These are phyloP conservation scores for Nezara viridula DNA, from an alignment of 2,888 invertebrate species.

Conservation along the genomic window DNA sequence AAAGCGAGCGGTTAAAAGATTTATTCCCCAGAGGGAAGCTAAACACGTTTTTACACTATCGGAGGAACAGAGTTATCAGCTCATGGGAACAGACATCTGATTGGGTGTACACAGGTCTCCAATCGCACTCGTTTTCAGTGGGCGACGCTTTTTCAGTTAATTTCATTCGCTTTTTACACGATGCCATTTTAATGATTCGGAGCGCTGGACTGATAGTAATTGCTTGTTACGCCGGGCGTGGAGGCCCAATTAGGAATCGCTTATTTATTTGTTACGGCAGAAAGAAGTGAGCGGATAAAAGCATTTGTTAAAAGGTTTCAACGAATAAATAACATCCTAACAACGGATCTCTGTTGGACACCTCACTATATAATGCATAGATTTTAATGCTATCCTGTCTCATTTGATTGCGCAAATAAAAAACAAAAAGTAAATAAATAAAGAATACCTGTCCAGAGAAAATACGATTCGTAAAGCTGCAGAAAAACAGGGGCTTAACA, in stretches of 20 bases:
- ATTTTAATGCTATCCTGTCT: slow-evolving; percentile 20
- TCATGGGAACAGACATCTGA: not conserved
- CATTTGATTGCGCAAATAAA: not conserved
- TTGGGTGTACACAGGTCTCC: slow-evolving; percentile 27
- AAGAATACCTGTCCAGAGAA: not conserved
- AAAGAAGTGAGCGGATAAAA: slow-evolving; percentile 38
- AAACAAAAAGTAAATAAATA: too few relatives aligned
- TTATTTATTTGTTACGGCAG: slow-evolving; percentile 29
- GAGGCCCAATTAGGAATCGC: slow-evolving; percentile 32
- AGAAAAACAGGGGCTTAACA: slow-evolving; percentile 17
- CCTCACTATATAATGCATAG: slow-evolving; percentile 23
- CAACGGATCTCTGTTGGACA: slow-evolving; percentile 2
- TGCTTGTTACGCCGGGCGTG: slow-evolving; percentile 8
- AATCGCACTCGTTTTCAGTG: slow-evolving; percentile 36
- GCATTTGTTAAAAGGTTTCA: slow-evolving; percentile 46
- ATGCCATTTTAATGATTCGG: slow-evolving; percentile 40
- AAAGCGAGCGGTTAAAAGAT: slow-evolving; percentile 41
- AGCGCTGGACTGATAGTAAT: slow-evolving; percentile 9
- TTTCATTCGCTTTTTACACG: slow-evolving; percentile 41
- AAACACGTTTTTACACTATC: slow-evolving; percentile 51
- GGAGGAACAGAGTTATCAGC: slow-evolving; percentile 11
- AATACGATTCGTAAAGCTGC: slow-evolving; percentile 9
- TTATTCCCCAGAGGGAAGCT: slow-evolving; percentile 38
- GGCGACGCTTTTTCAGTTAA: slow-evolving; percentile 31
- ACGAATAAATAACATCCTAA: slow-evolving; percentile 40